Conservation (phyloP, 2,797 vertebrate genomes). For the Poliocrania exsul region DNA sequence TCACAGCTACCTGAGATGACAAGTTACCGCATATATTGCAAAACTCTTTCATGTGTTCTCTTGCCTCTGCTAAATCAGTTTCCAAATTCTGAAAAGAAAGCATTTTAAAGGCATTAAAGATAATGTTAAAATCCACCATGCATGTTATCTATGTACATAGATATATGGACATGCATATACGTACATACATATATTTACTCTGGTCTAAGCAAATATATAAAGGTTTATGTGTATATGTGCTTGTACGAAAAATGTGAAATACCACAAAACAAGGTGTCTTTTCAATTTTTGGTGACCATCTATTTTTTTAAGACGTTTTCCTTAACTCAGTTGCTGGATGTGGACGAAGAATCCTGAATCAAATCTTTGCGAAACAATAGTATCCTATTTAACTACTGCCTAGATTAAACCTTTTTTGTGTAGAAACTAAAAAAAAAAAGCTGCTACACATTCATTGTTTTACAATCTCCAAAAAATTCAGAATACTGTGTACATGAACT, state of each 20-base stretch:
- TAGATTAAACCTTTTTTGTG: background rate
- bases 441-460: background rate
- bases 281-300: background rate
- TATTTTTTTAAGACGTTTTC: background rate
- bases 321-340: background rate
- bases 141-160: background rate
- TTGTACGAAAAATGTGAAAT: background rate
- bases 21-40: conserved; percentile 64
- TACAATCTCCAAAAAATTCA: background rate
- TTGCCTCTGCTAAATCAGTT: conserved; percentile 70
- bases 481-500: background rate
- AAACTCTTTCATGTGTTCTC: conserved; percentile 68
- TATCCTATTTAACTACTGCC: background rate
- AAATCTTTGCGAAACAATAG: background rate
- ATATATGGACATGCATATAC: background rate
- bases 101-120: background rate
- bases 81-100: conserved; percentile 74
- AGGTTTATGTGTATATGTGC: no score
- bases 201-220: background rate
- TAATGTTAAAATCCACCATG: background rate
- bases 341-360: background rate
- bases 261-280: background rate
- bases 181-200: background rate
- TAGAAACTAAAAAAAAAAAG: background rate
- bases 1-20: conserved; percentile 67